Conservation (phyloP, 1,140 invertebrate genomes). For the Cherax quadricarinatus region DNA sequence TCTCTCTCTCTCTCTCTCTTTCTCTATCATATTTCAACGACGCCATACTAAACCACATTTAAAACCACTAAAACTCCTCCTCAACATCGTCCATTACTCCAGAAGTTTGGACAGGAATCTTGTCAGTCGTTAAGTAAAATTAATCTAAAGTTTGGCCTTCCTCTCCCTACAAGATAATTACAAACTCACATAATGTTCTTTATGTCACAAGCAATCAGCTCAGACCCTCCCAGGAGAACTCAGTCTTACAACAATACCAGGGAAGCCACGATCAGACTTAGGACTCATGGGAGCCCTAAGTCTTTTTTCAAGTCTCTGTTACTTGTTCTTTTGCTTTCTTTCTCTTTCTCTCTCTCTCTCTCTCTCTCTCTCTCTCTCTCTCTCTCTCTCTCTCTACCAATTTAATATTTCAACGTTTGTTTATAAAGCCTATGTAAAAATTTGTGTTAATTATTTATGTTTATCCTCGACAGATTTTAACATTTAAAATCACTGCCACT, state of each 20-base stretch:
- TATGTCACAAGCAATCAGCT: neutral
- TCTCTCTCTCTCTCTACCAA: neutral
- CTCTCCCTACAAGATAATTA: neutral
- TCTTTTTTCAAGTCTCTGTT: neutral
- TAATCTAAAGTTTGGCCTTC: neutral
- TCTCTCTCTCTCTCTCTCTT: too few relatives aligned
- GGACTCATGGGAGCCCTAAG: neutral
- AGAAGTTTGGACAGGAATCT: neutral
- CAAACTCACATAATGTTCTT: constrained; percentile 1
- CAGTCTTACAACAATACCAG: neutral
- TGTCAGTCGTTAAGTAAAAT: neutral
- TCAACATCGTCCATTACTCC: neutral
- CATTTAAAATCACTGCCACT: too few relatives aligned
- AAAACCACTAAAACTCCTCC: neutral
- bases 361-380: constrained; percentile 3
- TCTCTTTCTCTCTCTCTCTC: neutral
- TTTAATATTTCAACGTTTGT: neutral
- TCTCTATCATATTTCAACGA: too few relatives aligned
- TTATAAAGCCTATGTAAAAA: too few relatives aligned
- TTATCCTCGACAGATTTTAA: too few relatives aligned
- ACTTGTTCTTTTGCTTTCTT: neutral
- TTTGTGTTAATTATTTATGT: too few relatives aligned
- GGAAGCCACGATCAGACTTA: neutral
- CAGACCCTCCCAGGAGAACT: neutral
- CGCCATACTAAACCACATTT: too few relatives aligned